A percentile compares a stretch with the other conserved stretches of the same genome.
Conservation (phyloP, 2,113 vertebrate genomes). For the Ardeotis arabs region DNA sequence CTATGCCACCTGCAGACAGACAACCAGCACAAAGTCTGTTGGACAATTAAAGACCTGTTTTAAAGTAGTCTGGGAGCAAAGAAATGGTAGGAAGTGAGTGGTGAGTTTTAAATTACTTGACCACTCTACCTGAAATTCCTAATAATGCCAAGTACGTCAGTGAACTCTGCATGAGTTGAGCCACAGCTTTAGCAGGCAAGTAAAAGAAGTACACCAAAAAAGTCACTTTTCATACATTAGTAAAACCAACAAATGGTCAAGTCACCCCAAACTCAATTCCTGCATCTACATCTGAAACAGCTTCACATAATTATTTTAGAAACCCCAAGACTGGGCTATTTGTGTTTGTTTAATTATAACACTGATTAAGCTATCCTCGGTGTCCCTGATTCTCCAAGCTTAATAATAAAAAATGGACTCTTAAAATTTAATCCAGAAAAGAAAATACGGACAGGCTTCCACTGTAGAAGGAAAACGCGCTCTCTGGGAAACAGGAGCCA, state of each 20-base stretch:
- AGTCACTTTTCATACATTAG: not conserved
- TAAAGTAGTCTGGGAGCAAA: not conserved
- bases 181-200: not conserved
- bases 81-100: not conserved
- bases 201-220: not conserved
- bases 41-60: not conserved
- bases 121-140: not conserved
- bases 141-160: not conserved
- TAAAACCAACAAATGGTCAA: not conserved
- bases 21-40: not conserved
- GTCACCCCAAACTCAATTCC: not conserved
- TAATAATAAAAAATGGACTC: not conserved
- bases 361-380: not conserved
- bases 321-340: not conserved
- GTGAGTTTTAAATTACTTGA: not conserved
- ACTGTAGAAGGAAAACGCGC: not conserved
- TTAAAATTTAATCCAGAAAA: not conserved
- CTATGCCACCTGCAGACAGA: not conserved
- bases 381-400: not conserved
- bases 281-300: not conserved
- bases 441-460: not conserved
- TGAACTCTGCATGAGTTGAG: not conserved
- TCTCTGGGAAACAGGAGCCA: not conserved
- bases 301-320: not conserved
- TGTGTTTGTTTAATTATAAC: not conserved